A percentile compares a stretch with the other conserved stretches of the same genome.
phyloP scores from a whole-genome alignment of 2,888 invertebrate species.

The Anthoptus insignis region DNA sequence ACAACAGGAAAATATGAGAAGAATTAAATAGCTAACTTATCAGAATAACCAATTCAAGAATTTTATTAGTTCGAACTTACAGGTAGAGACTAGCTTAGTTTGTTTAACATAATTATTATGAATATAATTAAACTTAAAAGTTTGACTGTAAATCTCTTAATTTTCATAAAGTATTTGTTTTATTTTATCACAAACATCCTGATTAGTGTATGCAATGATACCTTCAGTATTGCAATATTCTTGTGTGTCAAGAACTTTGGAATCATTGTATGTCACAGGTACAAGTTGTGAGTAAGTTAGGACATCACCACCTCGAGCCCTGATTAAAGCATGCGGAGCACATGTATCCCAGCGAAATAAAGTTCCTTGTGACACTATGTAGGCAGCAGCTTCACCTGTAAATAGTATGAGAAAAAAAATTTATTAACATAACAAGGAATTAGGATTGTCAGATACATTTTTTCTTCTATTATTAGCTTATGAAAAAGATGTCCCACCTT shows the following conservation, averaged over 20 bases:
- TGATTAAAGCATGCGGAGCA: constrained; percentile 95
- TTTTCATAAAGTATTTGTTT: constrained; percentile 32
- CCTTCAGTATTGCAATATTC: constrained; percentile 73
- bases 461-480: no score
- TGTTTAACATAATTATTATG: no score
- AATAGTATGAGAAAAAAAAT: no score
- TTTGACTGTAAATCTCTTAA: no score
- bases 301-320: constrained; percentile 93
- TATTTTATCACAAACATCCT: constrained; percentile 57
- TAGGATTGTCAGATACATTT: neutral
- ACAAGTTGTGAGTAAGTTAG: constrained; percentile 57
- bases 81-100: no score
- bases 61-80: no score
- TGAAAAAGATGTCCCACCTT: no score
- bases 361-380: constrained; percentile 92
- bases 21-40: no score
- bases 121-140: neutral
- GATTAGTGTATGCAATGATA: constrained; percentile 68
- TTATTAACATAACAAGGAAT: neutral
- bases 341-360: constrained; percentile 98
- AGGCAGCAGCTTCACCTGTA: constrained; percentile 84
- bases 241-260: constrained; percentile 60
- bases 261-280: constrained; percentile 71
- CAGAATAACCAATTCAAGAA: no score
- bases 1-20: neutral